Conservation (phyloP, 2,113 vertebrate genomes). For the Seriola dumerili region DNA sequence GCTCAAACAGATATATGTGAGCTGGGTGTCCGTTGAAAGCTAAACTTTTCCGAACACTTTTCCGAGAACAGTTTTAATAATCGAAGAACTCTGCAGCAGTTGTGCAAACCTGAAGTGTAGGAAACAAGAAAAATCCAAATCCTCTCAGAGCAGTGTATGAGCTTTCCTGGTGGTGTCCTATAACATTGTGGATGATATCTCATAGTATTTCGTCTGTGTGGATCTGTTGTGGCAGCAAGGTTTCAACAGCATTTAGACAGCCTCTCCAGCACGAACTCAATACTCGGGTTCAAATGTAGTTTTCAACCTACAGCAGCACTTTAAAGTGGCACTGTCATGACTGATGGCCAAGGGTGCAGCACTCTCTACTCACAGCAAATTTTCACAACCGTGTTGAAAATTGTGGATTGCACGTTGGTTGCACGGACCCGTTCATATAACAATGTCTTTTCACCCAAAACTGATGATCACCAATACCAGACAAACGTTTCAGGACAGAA, state of each 20-base stretch:
- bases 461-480: slow-evolving; percentile 8
- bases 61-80: background rate
- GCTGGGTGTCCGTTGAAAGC: background rate
- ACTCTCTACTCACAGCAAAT: background rate
- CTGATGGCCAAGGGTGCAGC: background rate
- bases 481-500: slow-evolving; percentile 24
- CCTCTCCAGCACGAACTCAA: background rate
- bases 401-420: background rate
- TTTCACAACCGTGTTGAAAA: background rate
- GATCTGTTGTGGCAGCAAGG: background rate
- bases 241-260: slow-evolving; percentile 4
- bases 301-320: background rate
- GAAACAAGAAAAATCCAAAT: background rate
- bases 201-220: background rate
- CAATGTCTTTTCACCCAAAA: background rate
- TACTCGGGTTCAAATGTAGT: slow-evolving; percentile 6
- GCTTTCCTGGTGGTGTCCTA: background rate
- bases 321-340: background rate
- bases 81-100: background rate
- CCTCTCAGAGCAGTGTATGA: background rate
- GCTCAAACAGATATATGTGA: too few species aligned
- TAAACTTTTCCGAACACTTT: too few species aligned
- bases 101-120: background rate
- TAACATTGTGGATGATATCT: background rate
- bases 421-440: background rate